Percentiles rank a stretch among this genome's conserved stretches.
Evolutionary conservation across 1,140 invertebrate genomes (phyloP).

Genomic region (Nixonia krombeini): DNA sequence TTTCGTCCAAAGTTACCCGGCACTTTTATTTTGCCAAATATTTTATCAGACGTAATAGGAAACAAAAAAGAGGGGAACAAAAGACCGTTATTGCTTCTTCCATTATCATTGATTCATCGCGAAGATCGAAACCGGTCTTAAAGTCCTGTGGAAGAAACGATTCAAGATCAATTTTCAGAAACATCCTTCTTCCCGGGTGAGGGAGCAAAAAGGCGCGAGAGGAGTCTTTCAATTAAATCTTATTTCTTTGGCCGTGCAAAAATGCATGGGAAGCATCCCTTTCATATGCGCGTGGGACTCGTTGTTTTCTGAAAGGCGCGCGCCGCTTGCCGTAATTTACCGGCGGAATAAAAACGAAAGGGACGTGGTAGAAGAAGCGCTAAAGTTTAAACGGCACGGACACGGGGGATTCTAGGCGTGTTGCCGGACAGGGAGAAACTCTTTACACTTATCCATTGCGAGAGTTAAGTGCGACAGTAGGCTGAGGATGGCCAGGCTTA

Average conservation of each 20-base stretch:
- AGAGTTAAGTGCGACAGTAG: conserved; percentile 26
- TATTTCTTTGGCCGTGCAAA: conserved; percentile 17
- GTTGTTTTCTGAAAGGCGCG: conserved; percentile 34
- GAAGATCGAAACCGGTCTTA: no score
- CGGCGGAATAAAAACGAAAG: conserved; percentile 40
- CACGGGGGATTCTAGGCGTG: conserved; percentile 19
- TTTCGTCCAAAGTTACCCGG: no score
- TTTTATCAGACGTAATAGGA: no score
- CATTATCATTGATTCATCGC: no score
- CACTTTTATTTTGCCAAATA: no score
- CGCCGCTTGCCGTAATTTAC: conserved; percentile 40
- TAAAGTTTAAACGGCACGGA: conserved; percentile 31
- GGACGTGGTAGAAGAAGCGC: conserved; percentile 25
- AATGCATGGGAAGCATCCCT: conserved; percentile 27
- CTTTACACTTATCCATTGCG: conserved; percentile 34
- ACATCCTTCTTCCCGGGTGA: background rate
- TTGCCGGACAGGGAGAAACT: conserved; percentile 26
- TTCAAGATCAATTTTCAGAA: background rate
- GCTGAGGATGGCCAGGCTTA: no score
- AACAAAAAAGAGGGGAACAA: no score
- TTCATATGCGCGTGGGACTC: conserved; percentile 42
- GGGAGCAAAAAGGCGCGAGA: background rate
- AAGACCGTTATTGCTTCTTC: no score
- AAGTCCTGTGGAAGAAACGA: no score
- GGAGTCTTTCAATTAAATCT: conserved; percentile 37